Conservation (phyloP, 2,797 vertebrate species). For the Limosa lapponica region DNA sequence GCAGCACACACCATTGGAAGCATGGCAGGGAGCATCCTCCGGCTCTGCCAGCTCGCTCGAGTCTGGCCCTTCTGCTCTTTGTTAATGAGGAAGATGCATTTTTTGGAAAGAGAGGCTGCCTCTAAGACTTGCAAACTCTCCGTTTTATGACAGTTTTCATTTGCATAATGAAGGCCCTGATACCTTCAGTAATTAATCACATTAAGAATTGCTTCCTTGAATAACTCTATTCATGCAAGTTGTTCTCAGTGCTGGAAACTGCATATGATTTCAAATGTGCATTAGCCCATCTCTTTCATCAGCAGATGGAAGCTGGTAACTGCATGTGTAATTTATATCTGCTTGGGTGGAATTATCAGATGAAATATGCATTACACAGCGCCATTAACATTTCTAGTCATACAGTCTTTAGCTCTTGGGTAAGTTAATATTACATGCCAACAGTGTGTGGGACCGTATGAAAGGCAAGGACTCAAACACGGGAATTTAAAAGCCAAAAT, state of each 20-base stretch:
- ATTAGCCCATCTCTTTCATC: constrained; percentile 61
- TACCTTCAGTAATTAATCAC: constrained; percentile 69
- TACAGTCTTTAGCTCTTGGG: constrained; percentile 23
- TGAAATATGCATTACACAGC: constrained; percentile 58
- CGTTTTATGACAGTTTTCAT: constrained; percentile 53
- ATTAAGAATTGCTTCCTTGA: constrained; percentile 64
- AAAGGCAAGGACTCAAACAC: neutral
- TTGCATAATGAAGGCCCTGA: constrained; percentile 65
- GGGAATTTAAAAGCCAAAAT: constrained; percentile 6
- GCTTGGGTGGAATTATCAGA: constrained; percentile 61
- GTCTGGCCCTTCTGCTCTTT: neutral
- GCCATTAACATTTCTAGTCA: constrained; percentile 52
- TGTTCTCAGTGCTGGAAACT: constrained; percentile 42
- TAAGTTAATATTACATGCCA: constrained; percentile 26
- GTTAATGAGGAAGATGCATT: neutral
- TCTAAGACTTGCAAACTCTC: constrained; percentile 43
- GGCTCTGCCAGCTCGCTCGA: neutral
- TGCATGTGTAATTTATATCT: constrained; percentile 70
- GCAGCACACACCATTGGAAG: neutral
- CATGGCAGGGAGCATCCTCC: neutral
- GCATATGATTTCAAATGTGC: constrained; percentile 53
- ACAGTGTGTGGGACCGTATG: neutral
- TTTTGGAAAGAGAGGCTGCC: constrained; percentile 26
- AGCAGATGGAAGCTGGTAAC: constrained; percentile 69
- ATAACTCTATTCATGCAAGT: constrained; percentile 53